These are phyloP conservation scores for Plagodis pulveraria DNA, from an alignment of 2,888 invertebrate species.

Conservation along the genomic window DNA sequence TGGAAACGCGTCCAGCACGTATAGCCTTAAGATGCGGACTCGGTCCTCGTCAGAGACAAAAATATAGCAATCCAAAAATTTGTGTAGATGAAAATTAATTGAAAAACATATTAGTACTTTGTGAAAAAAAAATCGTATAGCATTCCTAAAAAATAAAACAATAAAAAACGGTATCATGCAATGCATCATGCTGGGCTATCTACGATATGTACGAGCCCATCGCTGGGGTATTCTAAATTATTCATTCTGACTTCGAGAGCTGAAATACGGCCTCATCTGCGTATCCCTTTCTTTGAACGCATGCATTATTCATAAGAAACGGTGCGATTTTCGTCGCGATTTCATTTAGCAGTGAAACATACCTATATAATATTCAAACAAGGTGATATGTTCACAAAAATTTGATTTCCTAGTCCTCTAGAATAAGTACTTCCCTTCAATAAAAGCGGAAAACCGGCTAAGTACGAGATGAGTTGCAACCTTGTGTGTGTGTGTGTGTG, in stretches of 20 bases:
- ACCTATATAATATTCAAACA: slow-evolving; percentile 8
- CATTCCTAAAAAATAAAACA: not conserved
- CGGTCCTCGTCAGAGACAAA: too few relatives aligned
- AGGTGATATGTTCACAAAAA: too few relatives aligned
- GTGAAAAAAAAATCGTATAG: not conserved
- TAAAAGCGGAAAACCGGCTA: too few relatives aligned
- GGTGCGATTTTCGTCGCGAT: slow-evolving; percentile 62
- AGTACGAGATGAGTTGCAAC: too few relatives aligned
- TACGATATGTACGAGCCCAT: slow-evolving; percentile 20
- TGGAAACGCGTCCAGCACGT: too few relatives aligned
- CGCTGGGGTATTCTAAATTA: slow-evolving; percentile 61
- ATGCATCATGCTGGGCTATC: slow-evolving; percentile 18
- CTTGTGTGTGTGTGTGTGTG: too few relatives aligned
- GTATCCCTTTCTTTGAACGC: slow-evolving; percentile 67
- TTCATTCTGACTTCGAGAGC: slow-evolving; percentile 64
- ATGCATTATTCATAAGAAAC: slow-evolving; percentile 69
- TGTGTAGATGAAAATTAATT: too few relatives aligned
- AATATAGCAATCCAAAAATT: too few relatives aligned
- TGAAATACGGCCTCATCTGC: slow-evolving; percentile 69
- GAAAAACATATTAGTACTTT: not conserved
- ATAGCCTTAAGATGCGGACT: too few relatives aligned
- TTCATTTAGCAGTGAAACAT: slow-evolving; percentile 49
- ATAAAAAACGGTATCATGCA: slow-evolving; percentile 13
- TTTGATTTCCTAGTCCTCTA: too few relatives aligned
- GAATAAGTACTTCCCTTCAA: too few relatives aligned